These are phyloP conservation scores for Fukomys damarensis DNA, from an alignment of 2,113 vertebrate genomes.

Conservation along the genomic window DNA sequence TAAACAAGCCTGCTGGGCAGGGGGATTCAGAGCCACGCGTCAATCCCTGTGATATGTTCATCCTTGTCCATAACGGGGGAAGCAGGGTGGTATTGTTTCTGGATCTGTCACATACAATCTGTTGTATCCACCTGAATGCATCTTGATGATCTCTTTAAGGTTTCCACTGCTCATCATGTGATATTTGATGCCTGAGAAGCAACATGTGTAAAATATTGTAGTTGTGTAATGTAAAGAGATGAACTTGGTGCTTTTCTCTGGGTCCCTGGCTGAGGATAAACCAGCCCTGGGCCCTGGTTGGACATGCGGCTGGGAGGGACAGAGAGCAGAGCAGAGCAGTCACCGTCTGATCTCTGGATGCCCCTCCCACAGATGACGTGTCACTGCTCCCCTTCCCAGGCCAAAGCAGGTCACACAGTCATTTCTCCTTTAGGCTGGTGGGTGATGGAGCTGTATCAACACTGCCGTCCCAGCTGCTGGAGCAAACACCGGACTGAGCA, in stretches of 20 bases:
- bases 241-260: not conserved
- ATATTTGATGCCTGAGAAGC: not conserved
- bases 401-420: not conserved
- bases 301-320: too few species aligned
- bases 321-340: not conserved
- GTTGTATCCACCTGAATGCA: too few species aligned
- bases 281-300: not conserved
- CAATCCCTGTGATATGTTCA: rapidly evolving
- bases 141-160: not conserved
- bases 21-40: not conserved
- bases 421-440: not conserved
- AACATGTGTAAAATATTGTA: not conserved
- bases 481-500: rapidly evolving
- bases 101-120: not conserved
- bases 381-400: not conserved
- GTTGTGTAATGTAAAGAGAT: not conserved
- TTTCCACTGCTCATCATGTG: not conserved
- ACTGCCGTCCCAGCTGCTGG: not conserved
- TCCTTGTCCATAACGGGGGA: rapidly evolving
- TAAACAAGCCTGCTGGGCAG: not conserved
- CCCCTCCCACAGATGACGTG: too few species aligned
- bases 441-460: not conserved
- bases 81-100: not conserved
- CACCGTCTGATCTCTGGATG: too few species aligned
- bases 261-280: not conserved